phyloP scores from a whole-genome alignment of 2,113 vertebrate species.

The Cricetomys ansorgei region DNA sequence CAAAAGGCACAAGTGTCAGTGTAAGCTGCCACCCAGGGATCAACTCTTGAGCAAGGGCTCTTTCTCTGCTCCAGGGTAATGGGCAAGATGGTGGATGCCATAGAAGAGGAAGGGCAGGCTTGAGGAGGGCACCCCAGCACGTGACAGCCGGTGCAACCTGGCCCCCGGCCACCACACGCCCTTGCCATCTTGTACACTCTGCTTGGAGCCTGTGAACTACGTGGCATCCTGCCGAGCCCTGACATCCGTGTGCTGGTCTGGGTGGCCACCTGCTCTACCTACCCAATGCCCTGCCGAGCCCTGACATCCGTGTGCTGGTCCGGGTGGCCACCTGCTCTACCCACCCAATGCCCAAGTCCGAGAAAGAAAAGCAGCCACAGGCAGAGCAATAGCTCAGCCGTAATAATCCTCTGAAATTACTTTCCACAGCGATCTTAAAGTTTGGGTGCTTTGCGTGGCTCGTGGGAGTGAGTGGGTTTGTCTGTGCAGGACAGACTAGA shows the following conservation, averaged over 20 bases:
- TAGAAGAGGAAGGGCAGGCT: neutral
- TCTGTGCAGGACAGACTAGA: neutral
- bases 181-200: neutral
- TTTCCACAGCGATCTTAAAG: neutral
- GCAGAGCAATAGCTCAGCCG: neutral
- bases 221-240: neutral
- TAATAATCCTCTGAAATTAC: neutral
- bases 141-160: accelerated
- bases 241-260: neutral
- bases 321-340: neutral
- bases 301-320: neutral
- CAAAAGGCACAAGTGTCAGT: neutral
- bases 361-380: neutral
- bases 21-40: neutral
- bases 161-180: neutral
- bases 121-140: too few relatives aligned
- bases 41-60: neutral
- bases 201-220: neutral
- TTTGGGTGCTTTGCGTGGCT: neutral
- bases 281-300: neutral
- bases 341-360: neutral
- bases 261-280: neutral
- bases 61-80: neutral
- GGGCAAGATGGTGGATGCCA: neutral
- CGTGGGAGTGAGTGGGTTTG: neutral